A percentile compares a stretch with the other conserved stretches of the same genome.
Conservation (phyloP, 2,797 vertebrate species). For the Oreochromis grahami region DNA sequence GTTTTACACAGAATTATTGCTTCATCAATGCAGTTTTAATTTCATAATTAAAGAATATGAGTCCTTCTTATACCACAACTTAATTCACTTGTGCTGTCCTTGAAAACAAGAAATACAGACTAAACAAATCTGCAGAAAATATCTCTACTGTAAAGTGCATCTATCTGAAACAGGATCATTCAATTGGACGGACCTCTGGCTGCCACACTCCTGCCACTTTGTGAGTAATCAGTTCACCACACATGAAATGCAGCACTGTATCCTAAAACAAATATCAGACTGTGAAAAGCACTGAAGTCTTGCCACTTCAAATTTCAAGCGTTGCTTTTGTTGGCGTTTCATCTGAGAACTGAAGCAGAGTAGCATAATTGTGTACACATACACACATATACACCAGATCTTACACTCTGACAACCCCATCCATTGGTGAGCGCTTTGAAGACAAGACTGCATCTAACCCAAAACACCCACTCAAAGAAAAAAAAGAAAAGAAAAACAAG, state of each 20-base stretch:
- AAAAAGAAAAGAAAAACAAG: slow-evolving; percentile 32
- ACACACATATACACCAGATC: slow-evolving; percentile 48
- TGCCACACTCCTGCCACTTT: slow-evolving; percentile 41
- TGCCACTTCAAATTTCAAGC: slow-evolving; percentile 70
- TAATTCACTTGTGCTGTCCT: not conserved
- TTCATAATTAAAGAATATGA: not conserved
- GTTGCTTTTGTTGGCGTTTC: slow-evolving; percentile 74
- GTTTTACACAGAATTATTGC: not conserved
- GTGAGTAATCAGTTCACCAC: slow-evolving; percentile 50
- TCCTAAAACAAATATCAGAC: slow-evolving; percentile 61
- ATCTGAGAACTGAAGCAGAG: slow-evolving; percentile 65
- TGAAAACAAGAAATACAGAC: not conserved
- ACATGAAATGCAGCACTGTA: slow-evolving; percentile 69
- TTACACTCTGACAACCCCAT: slow-evolving; percentile 37
- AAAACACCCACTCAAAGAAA: slow-evolving; percentile 42
- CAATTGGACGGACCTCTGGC: slow-evolving; percentile 6
- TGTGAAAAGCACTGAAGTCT: slow-evolving; percentile 60
- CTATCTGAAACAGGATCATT: slow-evolving; percentile 16
- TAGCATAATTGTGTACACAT: slow-evolving; percentile 56
- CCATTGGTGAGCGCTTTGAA: slow-evolving; percentile 63
- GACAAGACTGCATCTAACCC: slow-evolving; percentile 49
- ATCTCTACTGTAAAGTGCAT: not conserved
- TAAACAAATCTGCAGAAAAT: not conserved
- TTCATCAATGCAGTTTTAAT: not conserved
- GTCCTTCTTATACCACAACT: not conserved